A percentile compares a stretch with the other conserved stretches of the same genome.
Conservation (phyloP, 2,113 vertebrate genomes). For the Erinaceus europaeus region DNA sequence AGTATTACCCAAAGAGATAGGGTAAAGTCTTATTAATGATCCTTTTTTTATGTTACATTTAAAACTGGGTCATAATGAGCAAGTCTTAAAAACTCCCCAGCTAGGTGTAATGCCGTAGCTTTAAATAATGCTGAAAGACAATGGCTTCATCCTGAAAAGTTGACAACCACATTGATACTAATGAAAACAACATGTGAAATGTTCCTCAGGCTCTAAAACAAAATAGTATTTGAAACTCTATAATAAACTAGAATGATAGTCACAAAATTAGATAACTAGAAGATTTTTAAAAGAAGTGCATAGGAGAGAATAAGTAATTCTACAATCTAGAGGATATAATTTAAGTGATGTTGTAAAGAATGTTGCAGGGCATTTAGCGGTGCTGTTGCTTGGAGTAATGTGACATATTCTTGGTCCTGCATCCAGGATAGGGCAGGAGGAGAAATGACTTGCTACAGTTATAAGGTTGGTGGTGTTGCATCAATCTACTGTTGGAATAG, state of each 20-base stretch:
- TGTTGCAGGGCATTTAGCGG: neutral
- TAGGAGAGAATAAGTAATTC: neutral
- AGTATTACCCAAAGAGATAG: constrained; percentile 30
- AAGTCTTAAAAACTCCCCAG: constrained; percentile 62
- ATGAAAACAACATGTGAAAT: constrained; percentile 67
- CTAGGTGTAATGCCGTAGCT: constrained; percentile 60
- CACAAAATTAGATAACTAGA: constrained; percentile 59
- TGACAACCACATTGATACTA: constrained; percentile 70
- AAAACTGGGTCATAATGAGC: constrained; percentile 67
- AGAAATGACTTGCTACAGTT: neutral
- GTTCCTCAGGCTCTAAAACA: constrained; percentile 60
- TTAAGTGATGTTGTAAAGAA: too few relatives aligned
- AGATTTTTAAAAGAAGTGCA: constrained; percentile 40
- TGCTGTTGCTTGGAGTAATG: neutral
- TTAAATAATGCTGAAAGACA: constrained; percentile 67
- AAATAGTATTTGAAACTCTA: constrained; percentile 58
- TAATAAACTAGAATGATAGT: constrained; percentile 57
- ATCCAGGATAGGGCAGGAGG: neutral
- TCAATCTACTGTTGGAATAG: neutral
- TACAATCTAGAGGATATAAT: neutral
- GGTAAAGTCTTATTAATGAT: constrained; percentile 56
- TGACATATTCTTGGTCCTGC: neutral
- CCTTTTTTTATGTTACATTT: constrained; percentile 57
- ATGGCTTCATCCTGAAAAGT: constrained; percentile 58
- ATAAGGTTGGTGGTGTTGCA: neutral